Conservation (phyloP, 2,888 invertebrate species). For the Plutella xylostella region DNA sequence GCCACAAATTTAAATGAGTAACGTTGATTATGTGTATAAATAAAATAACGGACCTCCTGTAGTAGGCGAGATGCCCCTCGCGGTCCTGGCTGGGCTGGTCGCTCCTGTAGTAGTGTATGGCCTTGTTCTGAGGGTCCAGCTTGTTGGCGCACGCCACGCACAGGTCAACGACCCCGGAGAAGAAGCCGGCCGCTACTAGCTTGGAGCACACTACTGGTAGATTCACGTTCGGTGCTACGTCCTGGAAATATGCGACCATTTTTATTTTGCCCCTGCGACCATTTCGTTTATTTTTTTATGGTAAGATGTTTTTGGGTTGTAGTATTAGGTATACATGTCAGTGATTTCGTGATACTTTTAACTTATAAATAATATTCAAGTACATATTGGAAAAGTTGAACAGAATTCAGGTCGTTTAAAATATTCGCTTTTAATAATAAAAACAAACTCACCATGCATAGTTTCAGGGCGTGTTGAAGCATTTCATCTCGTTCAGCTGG, state of each 20-base stretch:
- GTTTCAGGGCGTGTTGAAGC: conserved; percentile 80
- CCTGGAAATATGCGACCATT: no score
- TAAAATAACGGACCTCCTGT: conserved; percentile 65
- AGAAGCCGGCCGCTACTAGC: conserved; percentile 83
- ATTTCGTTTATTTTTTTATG: no score
- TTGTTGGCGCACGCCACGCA: conserved; percentile 86
- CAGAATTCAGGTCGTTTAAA: no score
- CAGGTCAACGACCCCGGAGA: conserved; percentile 89
- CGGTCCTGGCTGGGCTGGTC: conserved; percentile 86
- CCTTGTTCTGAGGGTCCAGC: conserved; percentile 90
- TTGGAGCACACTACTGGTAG: conserved; percentile 87
- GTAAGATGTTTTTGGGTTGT: no score
- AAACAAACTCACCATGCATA: conserved; percentile 76
- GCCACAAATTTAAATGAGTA: no score
- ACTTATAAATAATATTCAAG: no score
- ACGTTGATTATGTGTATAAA: no score
- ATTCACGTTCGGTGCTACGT: conserved; percentile 89
- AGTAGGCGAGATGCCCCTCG: conserved; percentile 82
- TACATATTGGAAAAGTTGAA: no score
- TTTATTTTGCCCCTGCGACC: no score
- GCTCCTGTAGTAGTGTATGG: conserved; percentile 87
- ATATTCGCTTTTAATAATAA: no score
- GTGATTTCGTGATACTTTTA: no score
- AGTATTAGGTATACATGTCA: no score
- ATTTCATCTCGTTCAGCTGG: conserved; percentile 81